Evolutionary conservation across 1,140 invertebrate genomes (phyloP).

Genomic region (Hormaphis cornu): DNA sequence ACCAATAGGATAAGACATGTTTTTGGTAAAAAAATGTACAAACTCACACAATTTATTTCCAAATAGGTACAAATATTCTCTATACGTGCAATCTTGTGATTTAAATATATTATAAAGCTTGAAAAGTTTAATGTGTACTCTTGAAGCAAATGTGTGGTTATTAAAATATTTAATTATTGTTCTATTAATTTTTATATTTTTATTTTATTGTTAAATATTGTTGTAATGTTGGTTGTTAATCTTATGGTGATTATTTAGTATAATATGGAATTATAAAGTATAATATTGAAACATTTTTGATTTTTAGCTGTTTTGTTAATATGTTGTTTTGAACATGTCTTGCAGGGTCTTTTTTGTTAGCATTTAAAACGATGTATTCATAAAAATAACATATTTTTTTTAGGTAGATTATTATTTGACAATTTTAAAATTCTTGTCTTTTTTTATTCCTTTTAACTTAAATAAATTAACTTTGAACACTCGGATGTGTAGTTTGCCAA

Average conservation of each 20-base stretch:
- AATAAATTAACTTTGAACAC: no score
- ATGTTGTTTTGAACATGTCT: not conserved
- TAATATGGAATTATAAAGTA: no score
- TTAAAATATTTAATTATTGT: not conserved
- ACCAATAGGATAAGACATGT: no score
- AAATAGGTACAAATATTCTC: no score
- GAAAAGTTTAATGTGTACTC: no score
- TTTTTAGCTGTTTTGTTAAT: constrained; percentile 1
- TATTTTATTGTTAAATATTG: constrained; percentile 7
- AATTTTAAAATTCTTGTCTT: no score
- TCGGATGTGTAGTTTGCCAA: no score
- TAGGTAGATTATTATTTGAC: not conserved
- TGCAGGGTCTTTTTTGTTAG: not conserved
- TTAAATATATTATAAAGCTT: no score
- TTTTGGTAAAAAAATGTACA: no score
- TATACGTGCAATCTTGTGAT: no score
- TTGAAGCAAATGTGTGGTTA: not conserved
- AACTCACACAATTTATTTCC: no score
- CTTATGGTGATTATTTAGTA: not conserved
- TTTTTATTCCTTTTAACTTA: no score
- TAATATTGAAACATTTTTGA: not conserved
- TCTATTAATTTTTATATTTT: constrained; percentile 16
- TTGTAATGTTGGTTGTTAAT: not conserved
- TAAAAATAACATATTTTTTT: not conserved
- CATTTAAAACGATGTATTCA: not conserved